Conservation (phyloP, 2,888 invertebrate species). For the Eristalis pertinax region DNA sequence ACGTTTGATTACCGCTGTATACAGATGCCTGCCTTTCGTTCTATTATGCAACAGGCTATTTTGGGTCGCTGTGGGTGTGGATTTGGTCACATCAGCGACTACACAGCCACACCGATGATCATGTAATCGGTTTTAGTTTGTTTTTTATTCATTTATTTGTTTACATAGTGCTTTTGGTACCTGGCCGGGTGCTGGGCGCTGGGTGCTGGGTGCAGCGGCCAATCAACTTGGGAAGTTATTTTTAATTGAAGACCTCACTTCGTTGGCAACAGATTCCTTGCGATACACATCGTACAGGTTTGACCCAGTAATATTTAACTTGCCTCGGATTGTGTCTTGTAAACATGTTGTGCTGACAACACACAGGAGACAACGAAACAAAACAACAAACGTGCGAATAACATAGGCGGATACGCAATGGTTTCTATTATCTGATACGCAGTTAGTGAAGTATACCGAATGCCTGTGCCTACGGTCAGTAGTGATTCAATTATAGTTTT, state of each 20-base stretch:
- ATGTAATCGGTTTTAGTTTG: constrained; percentile 47
- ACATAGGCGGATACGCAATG: constrained; percentile 22
- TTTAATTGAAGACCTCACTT: constrained; percentile 21
- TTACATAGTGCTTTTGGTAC: constrained; percentile 40
- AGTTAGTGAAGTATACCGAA: constrained; percentile 1
- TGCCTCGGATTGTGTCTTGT: neutral
- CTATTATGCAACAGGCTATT: constrained; percentile 64
- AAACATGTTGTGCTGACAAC: constrained; percentile 19
- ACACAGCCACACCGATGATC: constrained; percentile 6
- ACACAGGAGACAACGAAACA: neutral
- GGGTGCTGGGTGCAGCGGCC: constrained; percentile 18
- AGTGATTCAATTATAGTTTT: constrained; percentile 20
- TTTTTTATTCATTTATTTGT: constrained; percentile 20
- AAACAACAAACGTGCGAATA: neutral
- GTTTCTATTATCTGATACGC: constrained; percentile 1
- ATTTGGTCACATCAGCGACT: constrained; percentile 17
- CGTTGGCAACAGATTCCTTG: constrained; percentile 2
- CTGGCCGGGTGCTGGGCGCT: constrained; percentile 1
- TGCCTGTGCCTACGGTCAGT: constrained; percentile 1
- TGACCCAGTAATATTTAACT: constrained; percentile 35
- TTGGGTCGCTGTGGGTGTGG: constrained; percentile 52
- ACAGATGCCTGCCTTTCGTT: neutral
- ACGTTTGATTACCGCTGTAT: constrained; percentile 3
- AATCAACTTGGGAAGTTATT: constrained; percentile 54
- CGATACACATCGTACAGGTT: neutral